phyloP scores from a whole-genome alignment of 2,797 vertebrate species.

The Melanotaenia maccullochi region DNA sequence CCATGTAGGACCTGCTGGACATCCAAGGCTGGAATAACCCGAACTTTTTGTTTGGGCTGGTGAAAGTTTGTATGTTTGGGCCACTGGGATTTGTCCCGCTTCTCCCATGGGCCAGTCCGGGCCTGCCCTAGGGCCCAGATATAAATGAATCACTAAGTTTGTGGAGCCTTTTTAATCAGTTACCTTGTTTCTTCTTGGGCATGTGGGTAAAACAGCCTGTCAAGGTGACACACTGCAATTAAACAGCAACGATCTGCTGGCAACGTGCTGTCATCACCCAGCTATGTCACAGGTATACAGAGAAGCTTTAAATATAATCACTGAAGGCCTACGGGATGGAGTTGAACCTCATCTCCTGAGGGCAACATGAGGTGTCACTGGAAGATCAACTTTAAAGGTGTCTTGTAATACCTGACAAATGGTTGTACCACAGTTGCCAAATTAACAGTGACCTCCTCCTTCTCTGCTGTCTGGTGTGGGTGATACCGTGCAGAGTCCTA shows the following conservation, averaged over 20 bases:
- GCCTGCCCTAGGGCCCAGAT: neutral
- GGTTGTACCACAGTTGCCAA: conserved; percentile 57
- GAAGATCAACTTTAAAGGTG: conserved; percentile 42
- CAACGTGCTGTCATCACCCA: conserved; percentile 52
- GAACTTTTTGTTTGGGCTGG: too few species aligned
- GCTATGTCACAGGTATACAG: conserved; percentile 53
- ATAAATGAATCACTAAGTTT: conserved; percentile 14
- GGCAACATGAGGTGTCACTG: conserved; percentile 38
- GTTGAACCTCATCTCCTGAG: conserved; percentile 38
- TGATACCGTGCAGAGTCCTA: conserved; percentile 65
- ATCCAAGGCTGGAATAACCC: too few species aligned
- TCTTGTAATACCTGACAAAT: conserved; percentile 64
- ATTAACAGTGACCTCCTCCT: conserved; percentile 64
- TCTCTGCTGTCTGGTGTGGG: conserved; percentile 49
- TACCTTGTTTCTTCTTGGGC: conserved; percentile 7
- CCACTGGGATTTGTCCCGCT: too few species aligned
- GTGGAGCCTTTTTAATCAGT: conserved; percentile 14
- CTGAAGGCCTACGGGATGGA: conserved; percentile 49
- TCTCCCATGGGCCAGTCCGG: too few species aligned
- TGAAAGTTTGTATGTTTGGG: too few species aligned
- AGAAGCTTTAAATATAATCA: conserved; percentile 64
- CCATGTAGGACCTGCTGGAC: too few species aligned
- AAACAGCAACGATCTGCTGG: conserved; percentile 42
- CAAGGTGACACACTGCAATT: conserved; percentile 72
- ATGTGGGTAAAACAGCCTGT: conserved; percentile 38